Evolutionary conservation across 2,797 vertebrate species (phyloP).

Genomic region (Macroramphosus scolopax): DNA sequence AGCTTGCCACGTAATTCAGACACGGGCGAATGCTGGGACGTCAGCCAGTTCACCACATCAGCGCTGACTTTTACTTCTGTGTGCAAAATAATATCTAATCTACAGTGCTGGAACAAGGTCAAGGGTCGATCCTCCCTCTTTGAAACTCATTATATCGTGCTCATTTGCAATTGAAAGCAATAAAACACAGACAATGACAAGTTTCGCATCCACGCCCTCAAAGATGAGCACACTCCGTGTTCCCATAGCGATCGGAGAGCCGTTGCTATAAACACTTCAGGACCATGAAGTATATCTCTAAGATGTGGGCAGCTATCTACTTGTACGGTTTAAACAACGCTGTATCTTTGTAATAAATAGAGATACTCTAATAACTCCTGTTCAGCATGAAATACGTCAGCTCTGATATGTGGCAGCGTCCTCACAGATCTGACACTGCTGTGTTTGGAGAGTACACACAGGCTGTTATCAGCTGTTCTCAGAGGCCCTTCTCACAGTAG

Average conservation of each 20-base stretch:
- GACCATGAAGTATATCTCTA: slow-evolving; percentile 23
- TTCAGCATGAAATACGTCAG: slow-evolving; percentile 18
- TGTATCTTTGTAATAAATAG: neutral
- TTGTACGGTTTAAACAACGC: slow-evolving; percentile 15
- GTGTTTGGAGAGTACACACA: slow-evolving; percentile 34
- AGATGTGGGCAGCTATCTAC: slow-evolving; percentile 19
- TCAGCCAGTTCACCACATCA: neutral
- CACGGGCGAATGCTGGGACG: too few relatives aligned
- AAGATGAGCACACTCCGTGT: slow-evolving; percentile 30
- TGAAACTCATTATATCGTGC: slow-evolving; percentile 18
- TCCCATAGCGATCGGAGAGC: slow-evolving; percentile 27
- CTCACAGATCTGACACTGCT: slow-evolving; percentile 40
- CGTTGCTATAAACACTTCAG: slow-evolving; percentile 50
- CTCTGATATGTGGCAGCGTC: slow-evolving; percentile 34
- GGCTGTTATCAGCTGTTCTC: slow-evolving; percentile 69
- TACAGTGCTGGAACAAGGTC: slow-evolving; percentile 31
- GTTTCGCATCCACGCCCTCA: neutral
- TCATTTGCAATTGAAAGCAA: slow-evolving; percentile 30
- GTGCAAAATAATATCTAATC: slow-evolving; percentile 58
- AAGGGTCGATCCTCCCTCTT: slow-evolving; percentile 37
- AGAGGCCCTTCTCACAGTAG: slow-evolving; percentile 47
- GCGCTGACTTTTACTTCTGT: neutral
- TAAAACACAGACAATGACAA: slow-evolving; percentile 37
- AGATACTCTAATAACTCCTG: slow-evolving; percentile 5
- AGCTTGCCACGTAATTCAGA: too few relatives aligned